Evolutionary conservation across 1,140 invertebrate genomes (phyloP).

Genomic region (Bombus confusus): DNA sequence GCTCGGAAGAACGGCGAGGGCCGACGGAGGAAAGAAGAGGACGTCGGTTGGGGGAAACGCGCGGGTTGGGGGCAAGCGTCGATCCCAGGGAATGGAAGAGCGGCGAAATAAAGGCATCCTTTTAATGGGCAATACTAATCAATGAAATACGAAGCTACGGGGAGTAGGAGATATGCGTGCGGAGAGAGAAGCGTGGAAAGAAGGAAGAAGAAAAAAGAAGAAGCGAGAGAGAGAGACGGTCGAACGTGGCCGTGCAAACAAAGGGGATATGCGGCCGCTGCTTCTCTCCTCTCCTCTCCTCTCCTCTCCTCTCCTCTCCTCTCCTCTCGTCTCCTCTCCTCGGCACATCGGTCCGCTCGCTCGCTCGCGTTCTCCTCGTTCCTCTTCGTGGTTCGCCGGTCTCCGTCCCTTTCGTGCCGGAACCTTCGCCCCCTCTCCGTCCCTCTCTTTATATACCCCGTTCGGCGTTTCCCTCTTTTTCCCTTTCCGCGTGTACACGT

Average conservation of each 20-base stretch:
- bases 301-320: not conserved
- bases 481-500: constrained; percentile 44
- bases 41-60: not conserved
- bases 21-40: not conserved
- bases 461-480: constrained; percentile 49
- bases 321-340: not conserved
- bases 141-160: constrained; percentile 79
- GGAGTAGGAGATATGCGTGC: constrained; percentile 60
- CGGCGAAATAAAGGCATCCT: constrained; percentile 76
- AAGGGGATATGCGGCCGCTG: constrained; percentile 74
- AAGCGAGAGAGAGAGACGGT: constrained; percentile 31
- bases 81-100: constrained; percentile 62
- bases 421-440: constrained; percentile 7
- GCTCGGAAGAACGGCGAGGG: not conserved
- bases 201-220: constrained; percentile 36
- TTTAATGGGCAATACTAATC: constrained; percentile 82
- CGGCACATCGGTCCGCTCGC: not conserved
- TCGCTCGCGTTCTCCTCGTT: constrained; percentile 1
- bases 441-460: constrained; percentile 35
- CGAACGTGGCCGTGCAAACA: constrained; percentile 76
- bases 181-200: constrained; percentile 45
- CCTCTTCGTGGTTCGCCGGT: not conserved
- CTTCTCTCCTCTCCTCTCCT: constrained; percentile 44
- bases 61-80: constrained; percentile 25
- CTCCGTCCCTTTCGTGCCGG: constrained; percentile 46